Base-by-base conservation (phyloP, 1,140 invertebrate genomes). In the Atta colombica region DNA sequence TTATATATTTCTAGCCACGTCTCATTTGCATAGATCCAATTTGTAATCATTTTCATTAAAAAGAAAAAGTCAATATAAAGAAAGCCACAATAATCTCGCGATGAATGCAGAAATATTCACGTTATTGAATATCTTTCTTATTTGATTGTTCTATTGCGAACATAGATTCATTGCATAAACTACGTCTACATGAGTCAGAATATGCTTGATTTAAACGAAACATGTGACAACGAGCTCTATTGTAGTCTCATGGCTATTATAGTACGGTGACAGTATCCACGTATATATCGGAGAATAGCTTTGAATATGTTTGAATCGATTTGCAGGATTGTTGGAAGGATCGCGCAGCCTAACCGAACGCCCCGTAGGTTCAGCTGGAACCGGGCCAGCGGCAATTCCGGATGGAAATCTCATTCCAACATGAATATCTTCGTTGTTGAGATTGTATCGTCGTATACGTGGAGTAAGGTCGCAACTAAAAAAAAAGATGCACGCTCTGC, bases 231-330 rank as follows among this genome's bases (percentile, higher is more conserved):
- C 88, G 92, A 90, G 78, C 53, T 66, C 68, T 39, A 86, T 91
- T 88, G 90, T 91, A 85, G 68, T 77, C 25, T 14, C 61, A 77
- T 31, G 63, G 87, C 88, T 89, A 91, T 91, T 88, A 91, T 74
- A 69, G 77, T 39, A 80, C 69, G 74, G 80, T 91, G 92, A 92
- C 91, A 87, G 87, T 93, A 91, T 93, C 74, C 89, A 87, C 86
- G 85, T 92, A 82, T 89, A 80, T 87, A 93, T 93, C 90, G 88
- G 87, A 82, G 91, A 94, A 94, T 93, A 92, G 90, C 89, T 94
- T 93, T 92, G 93, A 94, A 94, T 94, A 92, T 82, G 91, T 95
- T 95, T 94, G 92, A 94, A 94, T 94, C 89, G 90, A 94, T 94
- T 94, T 92, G 90, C 81, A 84, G 90, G 84, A 89, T 85, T 85